These are phyloP conservation scores for Limonius californicus DNA, from an alignment of 1,140 invertebrate genomes.

Conservation along the genomic window DNA sequence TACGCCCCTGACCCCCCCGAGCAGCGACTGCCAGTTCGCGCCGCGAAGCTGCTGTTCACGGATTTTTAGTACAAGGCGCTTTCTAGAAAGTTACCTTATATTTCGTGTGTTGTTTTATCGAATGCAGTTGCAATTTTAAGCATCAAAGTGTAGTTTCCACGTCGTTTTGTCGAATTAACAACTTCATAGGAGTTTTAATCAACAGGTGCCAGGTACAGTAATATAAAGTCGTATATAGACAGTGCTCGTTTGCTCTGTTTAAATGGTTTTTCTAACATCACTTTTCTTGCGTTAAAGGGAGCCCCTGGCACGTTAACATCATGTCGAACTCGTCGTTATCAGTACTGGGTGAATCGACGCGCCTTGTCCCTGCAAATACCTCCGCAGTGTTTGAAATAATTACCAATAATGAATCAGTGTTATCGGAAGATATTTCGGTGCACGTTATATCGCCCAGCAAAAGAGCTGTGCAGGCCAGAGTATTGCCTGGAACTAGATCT, in stretches of 20 bases:
- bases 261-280: background rate
- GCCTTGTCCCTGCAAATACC: conserved; percentile 81
- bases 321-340: conserved; percentile 66
- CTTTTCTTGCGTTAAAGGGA: conserved; percentile 59
- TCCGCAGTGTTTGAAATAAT: conserved; percentile 84
- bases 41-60: background rate
- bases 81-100: background rate
- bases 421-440: conserved; percentile 51
- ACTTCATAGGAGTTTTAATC: background rate
- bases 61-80: conserved; percentile 1
- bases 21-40: background rate
- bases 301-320: conserved; percentile 85
- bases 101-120: background rate
- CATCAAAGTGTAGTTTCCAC: background rate
- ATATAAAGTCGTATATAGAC: background rate
- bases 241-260: background rate
- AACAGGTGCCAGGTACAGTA: conserved; percentile 10
- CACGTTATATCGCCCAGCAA: conserved; percentile 67
- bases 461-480: conserved; percentile 62
- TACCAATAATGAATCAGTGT: conserved; percentile 47
- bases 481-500: conserved; percentile 67
- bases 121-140: background rate
- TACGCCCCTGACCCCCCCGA: conserved; percentile 29
- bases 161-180: background rate
- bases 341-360: conserved; percentile 77